Conservation (phyloP, 1,140 invertebrate species). For the Trachymyrmex septentrionalis region DNA sequence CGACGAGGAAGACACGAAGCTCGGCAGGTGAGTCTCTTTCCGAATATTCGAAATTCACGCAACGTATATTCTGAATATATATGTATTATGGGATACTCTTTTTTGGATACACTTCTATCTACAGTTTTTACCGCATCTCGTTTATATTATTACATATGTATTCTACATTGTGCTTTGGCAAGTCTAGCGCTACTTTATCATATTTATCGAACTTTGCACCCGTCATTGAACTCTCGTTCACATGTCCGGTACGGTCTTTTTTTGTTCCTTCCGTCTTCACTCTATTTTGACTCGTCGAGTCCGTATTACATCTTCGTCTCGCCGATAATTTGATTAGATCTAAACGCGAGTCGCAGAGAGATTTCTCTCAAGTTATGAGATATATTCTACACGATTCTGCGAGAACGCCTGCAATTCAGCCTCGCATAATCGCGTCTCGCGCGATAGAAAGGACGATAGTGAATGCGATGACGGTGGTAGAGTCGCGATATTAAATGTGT, state of each 20-base stretch:
- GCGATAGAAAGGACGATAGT: slow-evolving; percentile 7
- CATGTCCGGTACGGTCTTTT: slow-evolving; percentile 15
- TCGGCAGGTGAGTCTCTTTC: slow-evolving; percentile 90
- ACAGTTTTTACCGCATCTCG: slow-evolving; percentile 58
- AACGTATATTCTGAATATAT: slow-evolving; percentile 37
- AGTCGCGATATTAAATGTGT: slow-evolving; percentile 44
- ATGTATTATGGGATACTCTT: slow-evolving; percentile 54
- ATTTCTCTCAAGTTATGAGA: background rate
- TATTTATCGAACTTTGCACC: slow-evolving; percentile 81
- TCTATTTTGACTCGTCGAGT: background rate
- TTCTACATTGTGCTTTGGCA: slow-evolving; percentile 85
- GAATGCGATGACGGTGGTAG: slow-evolving; percentile 40
- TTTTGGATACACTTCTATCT: slow-evolving; percentile 57
- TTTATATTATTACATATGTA: slow-evolving; percentile 69
- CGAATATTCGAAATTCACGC: slow-evolving; percentile 5
- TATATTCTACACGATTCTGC: background rate
- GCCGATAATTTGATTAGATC: slow-evolving; percentile 5
- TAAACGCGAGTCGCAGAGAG: background rate
- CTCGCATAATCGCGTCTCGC: slow-evolving; percentile 4
- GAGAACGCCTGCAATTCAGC: background rate
- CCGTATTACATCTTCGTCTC: background rate
- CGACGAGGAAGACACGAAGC: slow-evolving; percentile 92
- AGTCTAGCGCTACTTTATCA: slow-evolving; percentile 84
- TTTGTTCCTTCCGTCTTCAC: slow-evolving; percentile 10
- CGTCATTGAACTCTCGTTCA: slow-evolving; percentile 58